Percentiles rank a stretch among this genome's conserved stretches.
Conservation (phyloP, 1,140 invertebrate genomes). For the Heliconius melpomene region DNA sequence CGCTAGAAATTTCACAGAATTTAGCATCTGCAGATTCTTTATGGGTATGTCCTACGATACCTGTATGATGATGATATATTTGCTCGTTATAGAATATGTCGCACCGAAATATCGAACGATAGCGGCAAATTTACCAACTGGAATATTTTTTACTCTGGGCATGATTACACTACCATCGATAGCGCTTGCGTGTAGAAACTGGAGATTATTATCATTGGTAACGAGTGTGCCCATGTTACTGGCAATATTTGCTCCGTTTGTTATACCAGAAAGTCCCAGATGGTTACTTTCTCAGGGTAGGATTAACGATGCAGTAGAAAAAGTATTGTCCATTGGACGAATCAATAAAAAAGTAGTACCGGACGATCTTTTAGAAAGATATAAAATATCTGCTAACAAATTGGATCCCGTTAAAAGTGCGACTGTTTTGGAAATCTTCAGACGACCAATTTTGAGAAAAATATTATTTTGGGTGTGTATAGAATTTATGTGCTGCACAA, state of each 20-base stretch:
- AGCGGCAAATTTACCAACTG: conserved; percentile 83
- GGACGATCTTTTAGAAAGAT: conserved; percentile 55
- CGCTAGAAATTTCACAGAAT: conserved; percentile 82
- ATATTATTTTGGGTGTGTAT: conserved; percentile 60
- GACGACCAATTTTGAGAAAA: conserved; percentile 51
- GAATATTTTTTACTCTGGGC: conserved; percentile 84
- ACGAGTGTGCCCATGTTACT: conserved; percentile 73
- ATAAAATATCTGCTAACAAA: conserved; percentile 49
- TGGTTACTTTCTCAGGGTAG: conserved; percentile 86
- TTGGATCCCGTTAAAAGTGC: conserved; percentile 42
- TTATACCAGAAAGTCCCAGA: conserved; percentile 87
- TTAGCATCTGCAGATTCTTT: conserved; percentile 83
- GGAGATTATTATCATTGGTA: conserved; percentile 85
- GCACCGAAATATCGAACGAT: conserved; percentile 83
- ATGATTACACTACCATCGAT: conserved; percentile 83
- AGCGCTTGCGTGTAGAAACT: conserved; percentile 85
- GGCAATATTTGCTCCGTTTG: conserved; percentile 74
- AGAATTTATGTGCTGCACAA: conserved; percentile 58
- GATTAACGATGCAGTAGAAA: conserved; percentile 84
- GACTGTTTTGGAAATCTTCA: conserved; percentile 51
- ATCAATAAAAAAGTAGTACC: conserved; percentile 63
- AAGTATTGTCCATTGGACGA: conserved; percentile 70
- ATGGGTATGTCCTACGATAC: conserved; percentile 89
- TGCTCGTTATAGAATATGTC: conserved; percentile 84
- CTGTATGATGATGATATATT: conserved; percentile 87